Evolutionary conservation across 2,888 invertebrate species (phyloP).

Genomic region (Blera fallax): DNA sequence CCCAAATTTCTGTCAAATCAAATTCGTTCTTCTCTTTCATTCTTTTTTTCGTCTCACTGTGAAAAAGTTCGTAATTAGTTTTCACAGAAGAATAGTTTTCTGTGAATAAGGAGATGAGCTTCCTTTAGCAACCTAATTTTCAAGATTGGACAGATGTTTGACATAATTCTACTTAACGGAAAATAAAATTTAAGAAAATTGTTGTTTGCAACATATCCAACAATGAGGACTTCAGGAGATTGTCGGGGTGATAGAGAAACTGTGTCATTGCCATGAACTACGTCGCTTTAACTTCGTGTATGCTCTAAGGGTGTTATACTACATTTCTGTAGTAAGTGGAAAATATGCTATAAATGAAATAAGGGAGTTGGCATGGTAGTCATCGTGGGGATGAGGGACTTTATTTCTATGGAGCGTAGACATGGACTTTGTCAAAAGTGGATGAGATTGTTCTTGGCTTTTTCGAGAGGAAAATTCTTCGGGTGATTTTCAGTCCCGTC

Average conservation of each 20-base stretch:
- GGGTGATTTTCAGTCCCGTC: too few relatives aligned
- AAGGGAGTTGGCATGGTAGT: neutral
- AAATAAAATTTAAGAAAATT: neutral
- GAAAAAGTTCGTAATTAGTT: constrained; percentile 22
- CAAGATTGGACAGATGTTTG: constrained; percentile 11
- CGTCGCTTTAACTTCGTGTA: neutral
- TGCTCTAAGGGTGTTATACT: neutral
- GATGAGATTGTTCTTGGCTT: too few relatives aligned
- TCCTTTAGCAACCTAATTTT: constrained; percentile 7
- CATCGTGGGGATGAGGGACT: too few relatives aligned
- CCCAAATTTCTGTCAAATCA: neutral
- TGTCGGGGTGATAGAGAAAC: neutral
- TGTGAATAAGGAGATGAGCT: neutral
- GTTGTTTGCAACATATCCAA: neutral
- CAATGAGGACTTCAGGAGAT: neutral
- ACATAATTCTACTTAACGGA: neutral
- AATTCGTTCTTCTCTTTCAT: constrained; percentile 4
- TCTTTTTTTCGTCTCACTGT: neutral
- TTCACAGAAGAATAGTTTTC: neutral
- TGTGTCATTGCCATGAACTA: neutral
- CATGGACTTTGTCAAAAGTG: too few relatives aligned
- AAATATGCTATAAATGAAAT: neutral
- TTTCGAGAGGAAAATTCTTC: too few relatives aligned
- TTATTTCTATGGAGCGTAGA: too few relatives aligned
- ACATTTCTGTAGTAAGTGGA: neutral